Percentiles rank a stretch among this genome's conserved stretches.
phyloP scores from a whole-genome alignment of 2,888 invertebrate genomes.

The Octonoba sinensis region DNA sequence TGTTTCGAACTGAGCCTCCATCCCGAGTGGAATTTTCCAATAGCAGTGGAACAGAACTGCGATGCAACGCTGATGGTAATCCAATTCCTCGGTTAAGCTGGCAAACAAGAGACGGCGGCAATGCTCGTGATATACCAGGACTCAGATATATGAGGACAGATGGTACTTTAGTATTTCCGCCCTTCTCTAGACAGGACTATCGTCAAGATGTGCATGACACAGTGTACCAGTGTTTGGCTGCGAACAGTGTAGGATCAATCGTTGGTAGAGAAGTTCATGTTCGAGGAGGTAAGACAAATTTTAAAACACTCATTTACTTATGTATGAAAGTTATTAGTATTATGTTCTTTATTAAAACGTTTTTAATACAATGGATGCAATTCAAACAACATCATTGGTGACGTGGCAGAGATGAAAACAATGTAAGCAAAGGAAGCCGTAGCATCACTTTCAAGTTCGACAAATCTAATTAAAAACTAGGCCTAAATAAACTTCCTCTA shows the following conservation, averaged over 20 bases:
- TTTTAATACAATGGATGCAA: too few species aligned
- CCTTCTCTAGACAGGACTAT: constrained; percentile 68
- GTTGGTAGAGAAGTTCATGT: constrained; percentile 69
- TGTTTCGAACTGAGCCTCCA: constrained; percentile 34
- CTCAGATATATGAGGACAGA: constrained; percentile 70
- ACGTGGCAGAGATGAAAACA: too few species aligned
- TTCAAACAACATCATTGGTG: too few species aligned
- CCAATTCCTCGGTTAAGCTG: constrained; percentile 38
- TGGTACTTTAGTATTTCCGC: constrained; percentile 70
- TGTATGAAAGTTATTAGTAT: too few species aligned
- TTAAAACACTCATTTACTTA: too few species aligned
- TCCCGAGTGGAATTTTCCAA: constrained; percentile 49
- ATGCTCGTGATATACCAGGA: constrained; percentile 68
- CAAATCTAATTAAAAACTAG: too few species aligned
- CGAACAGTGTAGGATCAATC: constrained; percentile 69
- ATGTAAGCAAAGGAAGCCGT: too few species aligned
- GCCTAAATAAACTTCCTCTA: too few species aligned
- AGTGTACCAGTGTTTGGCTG: constrained; percentile 70
- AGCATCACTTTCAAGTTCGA: too few species aligned
- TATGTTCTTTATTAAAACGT: too few species aligned
- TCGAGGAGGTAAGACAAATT: constrained; percentile 68
- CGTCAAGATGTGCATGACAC: constrained; percentile 68
- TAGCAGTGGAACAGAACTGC: constrained; percentile 49
- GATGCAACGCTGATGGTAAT: constrained; percentile 39
- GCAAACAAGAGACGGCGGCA: constrained; percentile 67